A percentile compares a stretch with the other conserved stretches of the same genome.
Conservation (phyloP, 2,888 invertebrate species). For the Eupithecia pulchellata region DNA sequence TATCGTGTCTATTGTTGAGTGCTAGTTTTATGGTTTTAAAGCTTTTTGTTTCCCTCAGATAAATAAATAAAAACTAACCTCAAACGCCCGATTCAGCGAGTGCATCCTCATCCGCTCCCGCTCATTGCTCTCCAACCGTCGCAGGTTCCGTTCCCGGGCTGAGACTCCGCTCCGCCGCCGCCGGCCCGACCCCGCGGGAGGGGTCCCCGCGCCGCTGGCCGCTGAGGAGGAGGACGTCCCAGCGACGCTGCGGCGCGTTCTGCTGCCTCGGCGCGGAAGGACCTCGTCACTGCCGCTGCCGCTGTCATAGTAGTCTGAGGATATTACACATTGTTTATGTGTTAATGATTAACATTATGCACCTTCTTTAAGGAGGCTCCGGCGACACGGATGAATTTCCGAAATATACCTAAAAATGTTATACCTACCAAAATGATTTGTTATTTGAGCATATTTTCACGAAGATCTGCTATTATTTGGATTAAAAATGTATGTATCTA, state of each 20-base stretch:
- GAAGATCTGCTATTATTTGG: too few species aligned
- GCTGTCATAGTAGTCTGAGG: constrained; percentile 76
- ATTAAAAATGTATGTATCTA: too few species aligned
- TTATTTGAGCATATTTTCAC: too few species aligned
- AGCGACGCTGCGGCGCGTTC: constrained; percentile 65
- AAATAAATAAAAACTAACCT: too few species aligned
- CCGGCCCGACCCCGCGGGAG: constrained; percentile 71
- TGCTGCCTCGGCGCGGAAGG: constrained; percentile 58
- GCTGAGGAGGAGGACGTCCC: constrained; percentile 67
- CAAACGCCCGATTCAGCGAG: constrained; percentile 95
- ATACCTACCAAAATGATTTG: too few species aligned
- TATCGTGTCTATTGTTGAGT: too few species aligned
- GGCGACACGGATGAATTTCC: too few species aligned
- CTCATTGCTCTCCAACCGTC: constrained; percentile 95
- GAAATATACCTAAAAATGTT: too few species aligned
- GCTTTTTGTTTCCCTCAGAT: too few species aligned
- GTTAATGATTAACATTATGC: neutral
- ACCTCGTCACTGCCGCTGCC: constrained; percentile 75
- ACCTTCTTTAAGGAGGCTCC: too few species aligned
- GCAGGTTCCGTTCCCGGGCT: constrained; percentile 93
- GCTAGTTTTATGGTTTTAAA: too few species aligned
- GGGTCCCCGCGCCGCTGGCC: constrained; percentile 52
- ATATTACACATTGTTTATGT: neutral
- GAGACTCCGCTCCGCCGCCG: constrained; percentile 91
- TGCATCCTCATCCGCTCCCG: constrained; percentile 97